Conservation (phyloP, 2,888 invertebrate genomes). For the Trisateles emortualis region DNA sequence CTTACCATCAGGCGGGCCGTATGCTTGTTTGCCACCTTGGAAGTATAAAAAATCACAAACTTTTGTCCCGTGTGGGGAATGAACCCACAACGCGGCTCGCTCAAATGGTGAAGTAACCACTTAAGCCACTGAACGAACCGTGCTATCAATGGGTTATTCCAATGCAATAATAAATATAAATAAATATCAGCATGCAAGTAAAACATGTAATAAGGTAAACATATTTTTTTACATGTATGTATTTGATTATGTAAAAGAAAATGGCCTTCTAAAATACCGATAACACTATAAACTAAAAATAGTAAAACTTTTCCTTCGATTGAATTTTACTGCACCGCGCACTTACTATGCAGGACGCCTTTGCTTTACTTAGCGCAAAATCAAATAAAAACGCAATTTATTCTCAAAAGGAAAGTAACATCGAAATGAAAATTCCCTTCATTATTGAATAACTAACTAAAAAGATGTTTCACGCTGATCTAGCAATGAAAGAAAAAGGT, state of each 20-base stretch:
- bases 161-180: too few relatives aligned
- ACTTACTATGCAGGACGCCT: conserved; percentile 12
- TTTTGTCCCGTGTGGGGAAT: too few relatives aligned
- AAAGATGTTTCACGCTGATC: conserved; percentile 1
- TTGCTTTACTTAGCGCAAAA: conserved; percentile 5
- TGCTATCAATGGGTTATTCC: too few relatives aligned
- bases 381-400: conserved; percentile 16
- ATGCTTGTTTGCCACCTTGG: too few relatives aligned
- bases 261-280: background rate
- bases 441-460: conserved; percentile 4
- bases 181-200: too few relatives aligned
- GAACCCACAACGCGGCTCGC: too few relatives aligned
- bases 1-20: too few relatives aligned
- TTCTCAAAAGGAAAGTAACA: conserved; percentile 7
- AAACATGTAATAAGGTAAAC: too few relatives aligned
- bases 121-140: too few relatives aligned
- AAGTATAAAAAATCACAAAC: too few relatives aligned
- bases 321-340: conserved; percentile 9
- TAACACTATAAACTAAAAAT: background rate
- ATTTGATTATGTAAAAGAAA: background rate
- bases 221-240: too few relatives aligned
- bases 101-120: too few relatives aligned
- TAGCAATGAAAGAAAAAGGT: conserved; percentile 4
- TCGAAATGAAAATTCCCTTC: conserved; percentile 6
- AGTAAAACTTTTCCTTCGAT: conserved; percentile 5